A percentile compares a stretch with the other conserved stretches of the same genome.
Conservation (phyloP, 1,140 invertebrate genomes). For the Nymphalis io region DNA sequence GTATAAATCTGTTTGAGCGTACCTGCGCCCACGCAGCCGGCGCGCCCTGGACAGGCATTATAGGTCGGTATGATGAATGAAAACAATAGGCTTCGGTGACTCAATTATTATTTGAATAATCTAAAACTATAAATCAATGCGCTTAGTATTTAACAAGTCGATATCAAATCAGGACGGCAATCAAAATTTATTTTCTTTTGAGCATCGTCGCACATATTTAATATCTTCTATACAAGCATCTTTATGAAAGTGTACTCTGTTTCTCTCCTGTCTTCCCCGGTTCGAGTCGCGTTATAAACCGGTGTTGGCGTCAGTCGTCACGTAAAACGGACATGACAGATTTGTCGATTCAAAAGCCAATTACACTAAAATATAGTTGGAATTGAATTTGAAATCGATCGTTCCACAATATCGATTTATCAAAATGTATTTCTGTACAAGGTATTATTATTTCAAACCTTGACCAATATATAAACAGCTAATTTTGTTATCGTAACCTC, state of each 20-base stretch:
- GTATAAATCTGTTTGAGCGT: constrained; percentile 17
- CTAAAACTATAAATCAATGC: background rate
- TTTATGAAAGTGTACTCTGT: too few species aligned
- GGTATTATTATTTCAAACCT: background rate
- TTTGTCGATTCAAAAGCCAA: background rate
- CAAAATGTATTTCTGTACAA: background rate
- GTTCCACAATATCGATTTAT: background rate
- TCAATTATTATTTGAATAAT: background rate
- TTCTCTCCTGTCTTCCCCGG: too few species aligned
- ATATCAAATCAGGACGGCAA: too few species aligned
- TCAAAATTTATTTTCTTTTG: too few species aligned
- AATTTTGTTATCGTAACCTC: background rate
- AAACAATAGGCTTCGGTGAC: constrained; percentile 7
- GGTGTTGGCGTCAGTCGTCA: too few species aligned
- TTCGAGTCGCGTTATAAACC: too few species aligned
- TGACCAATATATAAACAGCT: background rate
- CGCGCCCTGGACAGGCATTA: background rate
- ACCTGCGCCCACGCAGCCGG: constrained; percentile 13
- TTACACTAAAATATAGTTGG: background rate
- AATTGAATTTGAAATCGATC: background rate
- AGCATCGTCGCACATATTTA: too few species aligned
- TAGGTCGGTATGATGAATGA: background rate
- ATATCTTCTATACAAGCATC: too few species aligned
- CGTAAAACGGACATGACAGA: too few species aligned
- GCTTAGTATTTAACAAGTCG: too few species aligned